phyloP scores from a whole-genome alignment of 2,888 invertebrate species.

The Teleiodes luculella region DNA sequence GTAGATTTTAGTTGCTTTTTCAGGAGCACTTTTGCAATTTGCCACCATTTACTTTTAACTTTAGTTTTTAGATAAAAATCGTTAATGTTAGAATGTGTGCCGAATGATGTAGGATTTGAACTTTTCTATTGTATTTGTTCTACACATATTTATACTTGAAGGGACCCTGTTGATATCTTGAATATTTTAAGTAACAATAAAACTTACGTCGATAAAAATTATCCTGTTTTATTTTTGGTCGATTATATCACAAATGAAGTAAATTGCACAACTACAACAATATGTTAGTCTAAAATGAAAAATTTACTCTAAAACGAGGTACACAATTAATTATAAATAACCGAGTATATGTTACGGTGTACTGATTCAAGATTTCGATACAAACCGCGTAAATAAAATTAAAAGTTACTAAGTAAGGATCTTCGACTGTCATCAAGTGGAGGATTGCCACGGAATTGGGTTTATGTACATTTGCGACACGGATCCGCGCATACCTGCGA shows the following conservation, averaged over 20 bases:
- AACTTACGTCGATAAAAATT: slow-evolving; percentile 20
- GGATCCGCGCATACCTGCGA: slow-evolving; percentile 81
- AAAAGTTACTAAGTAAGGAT: neutral
- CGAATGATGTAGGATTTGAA: slow-evolving; percentile 34
- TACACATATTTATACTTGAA: slow-evolving; percentile 40
- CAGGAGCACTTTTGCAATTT: slow-evolving; percentile 39
- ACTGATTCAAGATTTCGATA: slow-evolving; percentile 11
- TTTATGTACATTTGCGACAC: slow-evolving; percentile 82
- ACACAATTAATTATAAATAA: slow-evolving; percentile 25
- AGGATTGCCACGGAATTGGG: slow-evolving; percentile 81
- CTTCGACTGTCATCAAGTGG: slow-evolving; percentile 37
- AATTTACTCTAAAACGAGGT: slow-evolving; percentile 52
- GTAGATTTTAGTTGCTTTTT: slow-evolving; percentile 41
- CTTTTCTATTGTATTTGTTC: slow-evolving; percentile 30
- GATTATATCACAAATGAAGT: slow-evolving; percentile 28
- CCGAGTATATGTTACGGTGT: slow-evolving; percentile 2
- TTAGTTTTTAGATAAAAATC: slow-evolving; percentile 10
- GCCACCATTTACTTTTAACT: slow-evolving; percentile 27
- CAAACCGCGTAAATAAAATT: slow-evolving; percentile 11
- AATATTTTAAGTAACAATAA: slow-evolving; percentile 33
- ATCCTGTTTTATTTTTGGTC: slow-evolving; percentile 40
- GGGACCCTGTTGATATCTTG: slow-evolving; percentile 53
- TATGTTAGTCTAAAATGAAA: slow-evolving; percentile 48
- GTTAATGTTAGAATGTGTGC: slow-evolving; percentile 32
- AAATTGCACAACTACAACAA: slow-evolving; percentile 35